Base-by-base conservation (phyloP, 2,797 vertebrate species). In the Macroramphosus scolopax region DNA sequence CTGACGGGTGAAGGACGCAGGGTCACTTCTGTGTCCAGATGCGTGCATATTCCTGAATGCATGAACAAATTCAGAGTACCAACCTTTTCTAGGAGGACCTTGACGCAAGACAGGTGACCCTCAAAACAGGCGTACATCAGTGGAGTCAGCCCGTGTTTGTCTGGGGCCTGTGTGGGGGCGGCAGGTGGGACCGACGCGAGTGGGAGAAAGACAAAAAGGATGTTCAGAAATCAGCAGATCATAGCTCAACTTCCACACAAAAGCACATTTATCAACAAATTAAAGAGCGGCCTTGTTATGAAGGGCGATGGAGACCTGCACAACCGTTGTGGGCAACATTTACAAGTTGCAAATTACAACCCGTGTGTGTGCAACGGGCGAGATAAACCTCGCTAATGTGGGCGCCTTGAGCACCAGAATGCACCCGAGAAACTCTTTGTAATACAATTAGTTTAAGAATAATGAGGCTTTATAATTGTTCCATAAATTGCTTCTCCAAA, bases 11-110 rank as follows among this genome's bases (percentile, higher is more conserved):
- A 63, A 47, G 46, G 55, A 58, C 62, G 34, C 39, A 28, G 1
- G 33, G 17, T 6, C 20, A 10, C 20, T 18, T 41, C 10, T 34
- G 42, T 33, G 46, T 16, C 30, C 30, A 35, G 17, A 46, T 17
- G 26, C 15, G 15, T 22, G 15, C 13, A 31, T 24, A 13, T 6
- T 3, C 12, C 10, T 16, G 15, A 14, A 17, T 11, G 34, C 17
- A 33, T 10, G 11, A 14, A 46, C 5, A 4, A 37, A 47, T 53
- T 28, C 16, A 20, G 16, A 28, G 35, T 17, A 75, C 78, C 30
- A 81, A 99, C 97, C 95, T 94, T 93, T 78, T 93, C 94, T 75
- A 99, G 88, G 82, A 99, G 94, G 74, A 97, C 75, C 88, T 92
- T 93, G 83, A 96, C 97, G 68, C 94, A 95, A 64, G 82, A 63